These are phyloP conservation scores for Alfaro cultratus DNA, from an alignment of 2,797 vertebrate species.

Conservation along the genomic window DNA sequence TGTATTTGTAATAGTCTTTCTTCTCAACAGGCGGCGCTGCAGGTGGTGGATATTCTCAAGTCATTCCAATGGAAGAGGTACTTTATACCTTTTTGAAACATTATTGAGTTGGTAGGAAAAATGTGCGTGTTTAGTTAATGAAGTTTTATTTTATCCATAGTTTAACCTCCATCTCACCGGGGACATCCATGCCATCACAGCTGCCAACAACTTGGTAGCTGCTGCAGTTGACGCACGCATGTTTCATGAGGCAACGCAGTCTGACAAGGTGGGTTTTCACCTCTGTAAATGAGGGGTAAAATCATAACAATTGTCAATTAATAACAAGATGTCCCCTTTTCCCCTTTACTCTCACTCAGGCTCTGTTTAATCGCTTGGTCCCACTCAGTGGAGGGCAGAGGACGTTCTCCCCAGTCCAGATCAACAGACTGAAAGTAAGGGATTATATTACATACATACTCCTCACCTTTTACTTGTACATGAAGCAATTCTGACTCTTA, in stretches of 20 bases:
- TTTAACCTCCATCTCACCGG: slow-evolving; percentile 99
- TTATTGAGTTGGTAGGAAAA: fast-evolving
- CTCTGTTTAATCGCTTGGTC: slow-evolving; percentile 93
- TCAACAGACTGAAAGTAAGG: slow-evolving; percentile 88
- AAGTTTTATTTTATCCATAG: slow-evolving; percentile 67
- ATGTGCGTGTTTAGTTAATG: not conserved
- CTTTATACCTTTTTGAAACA: not conserved
- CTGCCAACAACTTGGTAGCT: slow-evolving; percentile 95
- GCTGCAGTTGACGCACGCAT: slow-evolving; percentile 94
- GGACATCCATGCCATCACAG: slow-evolving; percentile 98
- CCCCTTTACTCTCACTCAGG: slow-evolving; percentile 72
- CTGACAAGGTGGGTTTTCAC: slow-evolving; percentile 86
- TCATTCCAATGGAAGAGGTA: slow-evolving; percentile 99
- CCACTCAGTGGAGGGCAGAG: slow-evolving; percentile 86
- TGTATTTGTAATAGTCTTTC: slow-evolving; percentile 25
- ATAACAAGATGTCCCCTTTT: not conserved
- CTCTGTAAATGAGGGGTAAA: not conserved
- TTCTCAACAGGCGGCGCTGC: slow-evolving; percentile 91
- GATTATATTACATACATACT: not conserved
- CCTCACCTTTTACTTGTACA: not conserved
- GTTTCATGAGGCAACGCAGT: slow-evolving; percentile 94
- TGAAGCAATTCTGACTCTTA: not conserved
- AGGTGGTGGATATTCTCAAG: slow-evolving; percentile 97
- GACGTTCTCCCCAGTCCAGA: slow-evolving; percentile 92
- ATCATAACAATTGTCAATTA: not conserved